Evolutionary conservation across 2,888 invertebrate species (phyloP).

Genomic region (Parascotia fuliginaria): DNA sequence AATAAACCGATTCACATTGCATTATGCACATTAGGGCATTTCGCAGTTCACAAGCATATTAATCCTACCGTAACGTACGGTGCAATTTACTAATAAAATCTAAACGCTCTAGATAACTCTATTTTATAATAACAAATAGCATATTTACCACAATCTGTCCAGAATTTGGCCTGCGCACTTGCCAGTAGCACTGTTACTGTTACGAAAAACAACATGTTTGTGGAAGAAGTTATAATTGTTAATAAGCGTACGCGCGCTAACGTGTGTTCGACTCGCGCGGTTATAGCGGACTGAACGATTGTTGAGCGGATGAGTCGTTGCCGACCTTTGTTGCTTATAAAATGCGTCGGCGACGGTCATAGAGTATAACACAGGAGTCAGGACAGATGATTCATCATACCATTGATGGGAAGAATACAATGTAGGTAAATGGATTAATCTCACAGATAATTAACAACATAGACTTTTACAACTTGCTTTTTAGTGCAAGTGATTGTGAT

Average conservation of each 20-base stretch:
- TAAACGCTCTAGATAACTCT: conserved; percentile 11
- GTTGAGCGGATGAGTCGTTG: conserved; percentile 55
- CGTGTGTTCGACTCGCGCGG: conserved; percentile 75
- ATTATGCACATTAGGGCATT: conserved; percentile 4
- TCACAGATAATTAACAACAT: too few relatives aligned
- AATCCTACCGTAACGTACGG: conserved; percentile 14
- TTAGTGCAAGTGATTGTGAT: too few relatives aligned
- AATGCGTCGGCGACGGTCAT: conserved; percentile 73
- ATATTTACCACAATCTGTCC: conserved; percentile 76
- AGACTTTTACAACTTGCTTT: too few relatives aligned
- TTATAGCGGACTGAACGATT: conserved; percentile 58
- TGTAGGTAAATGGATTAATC: too few relatives aligned
- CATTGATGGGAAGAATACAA: neutral
- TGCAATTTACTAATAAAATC: conserved; percentile 36
- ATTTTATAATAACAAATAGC: conserved; percentile 7
- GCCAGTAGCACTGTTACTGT: conserved; percentile 63
- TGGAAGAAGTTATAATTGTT: conserved; percentile 17
- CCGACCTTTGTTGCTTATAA: conserved; percentile 76
- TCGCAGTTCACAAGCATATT: conserved; percentile 10
- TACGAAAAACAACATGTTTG: conserved; percentile 69
- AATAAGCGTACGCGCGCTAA: conserved; percentile 65
- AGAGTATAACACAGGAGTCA: conserved; percentile 53
- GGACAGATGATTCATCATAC: conserved; percentile 21
- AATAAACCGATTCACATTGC: neutral
- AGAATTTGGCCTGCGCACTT: conserved; percentile 75